Percentiles rank a stretch among this genome's conserved stretches.
Evolutionary conservation across 2,888 invertebrate genomes (phyloP).

Genomic region (Linyphia triangularis): DNA sequence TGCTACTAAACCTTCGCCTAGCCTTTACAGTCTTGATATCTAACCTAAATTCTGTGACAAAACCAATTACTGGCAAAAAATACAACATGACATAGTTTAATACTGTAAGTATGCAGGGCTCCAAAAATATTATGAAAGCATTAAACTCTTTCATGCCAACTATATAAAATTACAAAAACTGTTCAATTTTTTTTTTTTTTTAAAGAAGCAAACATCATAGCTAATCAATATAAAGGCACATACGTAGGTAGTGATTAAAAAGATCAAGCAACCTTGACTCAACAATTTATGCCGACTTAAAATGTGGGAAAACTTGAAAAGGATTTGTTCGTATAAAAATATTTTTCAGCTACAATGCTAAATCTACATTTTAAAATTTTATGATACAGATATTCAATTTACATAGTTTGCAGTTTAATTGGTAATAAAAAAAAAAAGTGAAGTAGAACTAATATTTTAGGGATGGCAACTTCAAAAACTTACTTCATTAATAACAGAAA

Average conservation of each 20-base stretch:
- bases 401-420: conserved; percentile 10
- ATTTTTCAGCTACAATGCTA: conserved; percentile 34
- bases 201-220: conserved; percentile 48
- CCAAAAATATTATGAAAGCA: conserved; percentile 61
- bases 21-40: not conserved
- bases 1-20: conserved; percentile 18
- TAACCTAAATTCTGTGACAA: conserved; percentile 25
- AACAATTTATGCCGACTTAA: conserved; percentile 50
- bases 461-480: not conserved
- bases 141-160: conserved; percentile 24
- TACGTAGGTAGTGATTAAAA: conserved; percentile 55
- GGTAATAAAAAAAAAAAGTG: not conserved
- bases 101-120: conserved; percentile 72
- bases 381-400: conserved; percentile 2
- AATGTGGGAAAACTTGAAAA: conserved; percentile 53
- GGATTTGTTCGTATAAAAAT: conserved; percentile 73
- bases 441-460: no score
- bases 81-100: conserved; percentile 49
- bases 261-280: conserved; percentile 33
- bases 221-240: conserved; percentile 63
- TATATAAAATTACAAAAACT: conserved; percentile 59
- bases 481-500: no score
- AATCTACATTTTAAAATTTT: conserved; percentile 50
- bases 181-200: not conserved
- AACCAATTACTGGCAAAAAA: conserved; percentile 35